phyloP scores from a whole-genome alignment of 2,888 invertebrate species.

The Latrodectus hesperus region DNA sequence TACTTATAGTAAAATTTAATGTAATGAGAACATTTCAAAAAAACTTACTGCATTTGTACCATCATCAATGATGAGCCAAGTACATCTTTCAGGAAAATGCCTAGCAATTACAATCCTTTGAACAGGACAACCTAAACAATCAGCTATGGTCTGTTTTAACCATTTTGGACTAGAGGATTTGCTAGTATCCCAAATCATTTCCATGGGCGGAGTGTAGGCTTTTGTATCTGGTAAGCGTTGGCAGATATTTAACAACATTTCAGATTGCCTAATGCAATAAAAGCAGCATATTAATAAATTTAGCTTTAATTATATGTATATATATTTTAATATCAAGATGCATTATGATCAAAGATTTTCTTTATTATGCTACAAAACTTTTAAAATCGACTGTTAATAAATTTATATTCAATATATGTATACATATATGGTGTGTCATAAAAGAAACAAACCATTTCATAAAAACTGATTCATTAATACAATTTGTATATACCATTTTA shows the following conservation, averaged over 20 bases:
- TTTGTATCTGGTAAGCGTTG: slow-evolving; percentile 58
- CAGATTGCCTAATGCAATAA: slow-evolving; percentile 48
- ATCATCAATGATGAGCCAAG: slow-evolving; percentile 66
- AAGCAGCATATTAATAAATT: neutral
- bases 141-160: slow-evolving; percentile 54
- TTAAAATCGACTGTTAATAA: no score
- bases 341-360: neutral
- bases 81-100: slow-evolving; percentile 62
- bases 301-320: neutral
- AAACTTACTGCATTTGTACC: slow-evolving; percentile 46
- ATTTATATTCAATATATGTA: no score
- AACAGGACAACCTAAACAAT: slow-evolving; percentile 38
- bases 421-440: no score
- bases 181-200: slow-evolving; percentile 58
- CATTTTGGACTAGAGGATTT: slow-evolving; percentile 57
- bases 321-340: neutral
- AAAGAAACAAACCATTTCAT: no score
- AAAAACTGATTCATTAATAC: no score
- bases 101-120: slow-evolving; percentile 63
- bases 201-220: slow-evolving; percentile 46
- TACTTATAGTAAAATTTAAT: no score
- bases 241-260: slow-evolving; percentile 58
- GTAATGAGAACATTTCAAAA: neutral
- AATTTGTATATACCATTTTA: no score
- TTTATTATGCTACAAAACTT: neutral